Base-by-base conservation (phyloP, 1,140 invertebrate genomes). In the Charaxes varanes region DNA sequence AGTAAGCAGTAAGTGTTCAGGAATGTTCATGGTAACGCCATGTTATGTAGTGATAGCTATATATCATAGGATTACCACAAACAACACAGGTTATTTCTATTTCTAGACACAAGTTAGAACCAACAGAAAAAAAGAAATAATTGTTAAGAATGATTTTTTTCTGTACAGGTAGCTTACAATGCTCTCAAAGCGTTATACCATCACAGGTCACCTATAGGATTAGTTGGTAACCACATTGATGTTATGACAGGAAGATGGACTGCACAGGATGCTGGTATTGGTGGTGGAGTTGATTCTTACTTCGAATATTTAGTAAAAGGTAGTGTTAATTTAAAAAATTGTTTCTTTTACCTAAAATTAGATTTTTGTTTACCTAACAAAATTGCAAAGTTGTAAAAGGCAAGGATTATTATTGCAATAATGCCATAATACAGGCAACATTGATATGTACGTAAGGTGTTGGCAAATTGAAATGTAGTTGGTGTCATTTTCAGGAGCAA, bases 271-370 rank as follows among this genome's bases (percentile, higher is more conserved):
- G 92, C 96, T 26, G 97, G 96, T 4, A 91, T 92, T 41, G 93
- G 95, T 1, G 96, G 95, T 11, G 98, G 97, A 6, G 93, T 99
- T 5, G 98, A 99, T 81, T 99, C 98, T 0, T 99, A 97, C 70
- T 99, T 96, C 86, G 98, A 99, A 84, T 99, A 99, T 83, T 86
- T 99, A 34, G 97, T 97, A 0, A 99, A 99, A 89, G 97, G 84
- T 85, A 61, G 24, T 12, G 6, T 11, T 7, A 36, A 30, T 24
- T 27, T 30, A 24, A 33, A 14, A n/a, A n/a, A n/a, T n/a, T n/a
- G n/a, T n/a, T n/a, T n/a, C n/a, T n/a, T n/a, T n/a, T n/a, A n/a
- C n/a, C n/a, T n/a, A n/a, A n/a, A n/a, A n/a, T n/a, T n/a, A n/a
- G n/a, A n/a, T n/a, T n/a, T n/a, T n/a, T n/a, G n/a, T n/a, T n/a